These are phyloP conservation scores for Mirounga angustirostris DNA, from an alignment of 2,113 vertebrate species.

Conservation along the genomic window DNA sequence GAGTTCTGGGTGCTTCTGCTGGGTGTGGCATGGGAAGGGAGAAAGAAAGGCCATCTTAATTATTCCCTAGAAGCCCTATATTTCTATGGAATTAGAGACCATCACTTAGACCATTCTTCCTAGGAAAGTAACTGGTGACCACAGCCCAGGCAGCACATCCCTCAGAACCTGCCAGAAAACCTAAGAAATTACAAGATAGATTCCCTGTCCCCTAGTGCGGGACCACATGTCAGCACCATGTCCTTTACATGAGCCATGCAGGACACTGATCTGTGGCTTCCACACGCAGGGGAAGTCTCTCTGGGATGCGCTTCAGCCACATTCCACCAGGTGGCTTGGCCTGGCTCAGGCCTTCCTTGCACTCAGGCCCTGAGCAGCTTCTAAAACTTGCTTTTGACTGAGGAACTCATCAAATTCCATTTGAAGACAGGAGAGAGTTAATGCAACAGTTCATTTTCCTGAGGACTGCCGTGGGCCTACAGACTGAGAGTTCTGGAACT, in stretches of 20 bases:
- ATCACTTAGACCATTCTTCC: neutral
- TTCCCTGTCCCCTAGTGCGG: neutral
- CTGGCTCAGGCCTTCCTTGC: neutral
- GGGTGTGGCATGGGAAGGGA: neutral
- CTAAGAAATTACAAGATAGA: neutral
- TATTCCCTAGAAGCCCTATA: neutral
- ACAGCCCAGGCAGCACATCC: neutral
- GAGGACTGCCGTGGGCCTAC: neutral
- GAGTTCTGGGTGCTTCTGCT: neutral
- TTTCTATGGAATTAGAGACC: neutral
- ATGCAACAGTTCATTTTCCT: neutral
- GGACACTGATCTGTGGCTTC: neutral
- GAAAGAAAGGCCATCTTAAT: neutral
- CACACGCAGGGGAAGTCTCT: accelerated
- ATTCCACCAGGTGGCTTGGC: neutral
- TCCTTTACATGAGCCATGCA: neutral
- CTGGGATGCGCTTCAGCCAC: neutral
- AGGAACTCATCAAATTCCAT: neutral
- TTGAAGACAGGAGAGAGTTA: neutral
- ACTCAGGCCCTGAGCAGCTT: accelerated
- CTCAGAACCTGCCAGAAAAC: neutral
- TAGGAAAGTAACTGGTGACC: neutral
- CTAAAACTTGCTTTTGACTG: neutral
- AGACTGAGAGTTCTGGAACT: neutral
- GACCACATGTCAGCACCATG: neutral